Percentiles rank a stretch among this genome's conserved stretches.
These are phyloP conservation scores for Gisinianus flammeolus DNA, from an alignment of 2,888 invertebrate genomes.

Conservation along the genomic window DNA sequence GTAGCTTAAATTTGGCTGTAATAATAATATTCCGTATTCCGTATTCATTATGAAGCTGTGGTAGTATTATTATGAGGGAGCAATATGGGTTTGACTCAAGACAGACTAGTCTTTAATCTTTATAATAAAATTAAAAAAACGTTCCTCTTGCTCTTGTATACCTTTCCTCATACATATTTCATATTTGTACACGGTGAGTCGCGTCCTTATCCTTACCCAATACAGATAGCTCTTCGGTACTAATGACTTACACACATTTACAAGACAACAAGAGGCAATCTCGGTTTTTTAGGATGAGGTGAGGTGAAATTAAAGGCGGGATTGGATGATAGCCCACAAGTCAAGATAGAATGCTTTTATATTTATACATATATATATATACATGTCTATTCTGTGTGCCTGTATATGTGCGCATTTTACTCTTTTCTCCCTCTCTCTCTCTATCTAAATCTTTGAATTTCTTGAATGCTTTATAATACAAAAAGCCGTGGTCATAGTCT, in stretches of 20 bases:
- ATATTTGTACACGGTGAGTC: too few species aligned
- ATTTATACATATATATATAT: background rate
- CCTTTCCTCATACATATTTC: background rate
- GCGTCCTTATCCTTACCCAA: background rate
- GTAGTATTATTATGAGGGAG: background rate
- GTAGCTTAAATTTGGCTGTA: background rate
- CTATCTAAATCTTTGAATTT: too few species aligned
- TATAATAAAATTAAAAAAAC: background rate
- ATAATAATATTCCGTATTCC: background rate
- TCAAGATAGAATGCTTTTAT: background rate
- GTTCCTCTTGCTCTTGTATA: background rate
- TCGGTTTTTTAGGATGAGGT: background rate
- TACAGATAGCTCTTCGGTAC: background rate
- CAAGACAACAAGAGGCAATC: background rate
- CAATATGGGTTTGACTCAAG: background rate
- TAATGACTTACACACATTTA: background rate
- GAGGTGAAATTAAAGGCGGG: conserved; percentile 36
- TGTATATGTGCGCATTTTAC: background rate
- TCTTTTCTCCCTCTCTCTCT: background rate
- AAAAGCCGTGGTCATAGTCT: background rate
- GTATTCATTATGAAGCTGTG: background rate
- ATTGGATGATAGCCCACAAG: background rate
- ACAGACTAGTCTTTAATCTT: background rate
- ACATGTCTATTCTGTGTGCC: background rate
- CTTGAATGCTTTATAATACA: background rate